phyloP scores from a whole-genome alignment of 1,140 invertebrate species.

The Drosophila aff. region DNA sequence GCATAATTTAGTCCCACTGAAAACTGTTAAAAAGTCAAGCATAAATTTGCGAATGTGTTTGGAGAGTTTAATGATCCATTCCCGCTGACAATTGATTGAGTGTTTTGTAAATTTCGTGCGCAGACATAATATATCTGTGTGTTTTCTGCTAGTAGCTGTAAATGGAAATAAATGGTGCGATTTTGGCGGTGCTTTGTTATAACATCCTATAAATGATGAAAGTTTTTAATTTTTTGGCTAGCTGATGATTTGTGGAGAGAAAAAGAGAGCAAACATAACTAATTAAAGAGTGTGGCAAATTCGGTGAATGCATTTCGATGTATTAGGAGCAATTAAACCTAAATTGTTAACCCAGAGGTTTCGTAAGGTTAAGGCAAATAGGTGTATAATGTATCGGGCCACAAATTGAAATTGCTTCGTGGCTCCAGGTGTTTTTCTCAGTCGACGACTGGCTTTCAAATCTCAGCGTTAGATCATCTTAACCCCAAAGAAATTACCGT shows the following conservation, averaged over 20 bases:
- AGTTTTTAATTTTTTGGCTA: slow-evolving; percentile 24
- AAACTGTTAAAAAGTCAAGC: slow-evolving; percentile 51
- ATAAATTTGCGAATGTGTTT: slow-evolving; percentile 14
- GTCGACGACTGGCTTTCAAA: slow-evolving; percentile 18
- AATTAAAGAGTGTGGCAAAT: slow-evolving; percentile 23
- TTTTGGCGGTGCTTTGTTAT: slow-evolving; percentile 33
- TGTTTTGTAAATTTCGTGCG: slow-evolving; percentile 53
- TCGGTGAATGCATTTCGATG: slow-evolving; percentile 4
- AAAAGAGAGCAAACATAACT: slow-evolving; percentile 48
- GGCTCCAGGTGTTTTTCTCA: slow-evolving; percentile 1
- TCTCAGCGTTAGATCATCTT: slow-evolving; percentile 30
- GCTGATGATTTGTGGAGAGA: slow-evolving; percentile 32
- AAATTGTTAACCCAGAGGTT: not conserved
- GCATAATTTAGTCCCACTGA: slow-evolving; percentile 54
- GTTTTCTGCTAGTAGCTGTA: slow-evolving; percentile 34
- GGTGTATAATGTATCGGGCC: not conserved
- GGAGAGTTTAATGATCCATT: slow-evolving; percentile 55
- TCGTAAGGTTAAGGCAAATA: not conserved
- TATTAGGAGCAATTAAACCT: slow-evolving; percentile 10
- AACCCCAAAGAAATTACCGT: slow-evolving; percentile 39
- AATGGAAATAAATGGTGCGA: slow-evolving; percentile 29
- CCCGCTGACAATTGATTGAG: slow-evolving; percentile 50
- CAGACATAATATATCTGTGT: slow-evolving; percentile 42
- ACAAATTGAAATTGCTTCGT: not conserved
- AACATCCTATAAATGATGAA: slow-evolving; percentile 39